phyloP scores from a whole-genome alignment of 2,797 vertebrate species.

The Peromyscus aztecus region DNA sequence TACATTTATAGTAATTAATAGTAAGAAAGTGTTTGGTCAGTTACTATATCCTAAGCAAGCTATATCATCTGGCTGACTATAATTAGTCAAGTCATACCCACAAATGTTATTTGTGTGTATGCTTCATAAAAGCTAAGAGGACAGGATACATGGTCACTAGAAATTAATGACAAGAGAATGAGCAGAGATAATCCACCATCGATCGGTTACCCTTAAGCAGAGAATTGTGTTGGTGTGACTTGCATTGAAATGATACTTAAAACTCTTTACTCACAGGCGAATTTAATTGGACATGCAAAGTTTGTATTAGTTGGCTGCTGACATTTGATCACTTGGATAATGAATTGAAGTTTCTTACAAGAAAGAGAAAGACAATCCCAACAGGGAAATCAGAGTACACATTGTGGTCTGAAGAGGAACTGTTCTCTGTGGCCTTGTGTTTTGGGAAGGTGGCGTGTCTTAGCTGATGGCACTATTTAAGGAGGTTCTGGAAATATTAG shows the following conservation, averaged over 20 bases:
- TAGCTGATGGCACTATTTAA: not conserved
- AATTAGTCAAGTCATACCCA: conserved; percentile 15
- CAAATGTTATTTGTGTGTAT: not conserved
- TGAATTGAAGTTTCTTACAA: conserved; percentile 30
- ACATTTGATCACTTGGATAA: not conserved
- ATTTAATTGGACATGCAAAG: conserved; percentile 38
- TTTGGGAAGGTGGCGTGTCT: not conserved
- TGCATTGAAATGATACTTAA: not conserved
- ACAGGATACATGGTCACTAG: not conserved
- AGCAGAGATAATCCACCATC: not conserved
- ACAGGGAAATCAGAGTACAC: not conserved
- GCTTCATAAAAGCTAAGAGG: not conserved
- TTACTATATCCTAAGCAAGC: conserved; percentile 14
- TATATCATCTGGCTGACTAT: not conserved
- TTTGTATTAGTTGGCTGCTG: conserved; percentile 23
- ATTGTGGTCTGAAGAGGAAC: not conserved
- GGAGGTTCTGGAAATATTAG: not conserved
- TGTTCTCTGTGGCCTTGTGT: not conserved
- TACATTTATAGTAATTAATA: conserved; percentile 4
- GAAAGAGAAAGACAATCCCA: not conserved
- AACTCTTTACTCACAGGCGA: not conserved
- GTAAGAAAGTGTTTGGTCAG: not conserved
- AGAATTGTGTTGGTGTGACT: not conserved
- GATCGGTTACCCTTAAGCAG: not conserved
- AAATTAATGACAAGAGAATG: conserved; percentile 2